A percentile compares a stretch with the other conserved stretches of the same genome.
These are phyloP conservation scores for Acanthaster planci DNA, from an alignment of 35 echinoderm and acorn worm genomes.

Conservation along the genomic window DNA sequence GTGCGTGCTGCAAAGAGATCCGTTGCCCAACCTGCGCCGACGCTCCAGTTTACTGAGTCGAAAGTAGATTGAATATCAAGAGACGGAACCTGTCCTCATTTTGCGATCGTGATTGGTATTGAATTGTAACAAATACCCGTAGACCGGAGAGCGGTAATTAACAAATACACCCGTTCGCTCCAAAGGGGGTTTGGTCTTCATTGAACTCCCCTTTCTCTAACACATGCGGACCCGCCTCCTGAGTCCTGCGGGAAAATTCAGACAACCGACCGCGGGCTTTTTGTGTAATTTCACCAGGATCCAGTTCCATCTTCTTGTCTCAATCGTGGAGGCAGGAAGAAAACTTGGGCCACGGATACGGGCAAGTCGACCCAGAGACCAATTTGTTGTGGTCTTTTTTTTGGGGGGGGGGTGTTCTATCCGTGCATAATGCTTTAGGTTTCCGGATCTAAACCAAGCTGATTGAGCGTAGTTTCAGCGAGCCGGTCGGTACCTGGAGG, in stretches of 20 bases:
- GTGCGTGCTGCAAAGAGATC: too few species aligned
- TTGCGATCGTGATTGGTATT: neutral
- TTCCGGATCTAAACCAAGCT: too few species aligned
- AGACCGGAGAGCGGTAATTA: slow-evolving; percentile 10
- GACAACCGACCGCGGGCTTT: neutral
- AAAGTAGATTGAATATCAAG: slow-evolving; percentile 12
- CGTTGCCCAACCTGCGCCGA: too few species aligned
- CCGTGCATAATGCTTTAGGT: too few species aligned
- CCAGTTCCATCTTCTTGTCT: slow-evolving; percentile 16
- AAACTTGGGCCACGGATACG: slow-evolving; percentile 4
- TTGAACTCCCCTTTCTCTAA: too few species aligned
- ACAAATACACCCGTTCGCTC: neutral
- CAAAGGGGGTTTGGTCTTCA: too few species aligned
- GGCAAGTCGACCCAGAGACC: neutral
- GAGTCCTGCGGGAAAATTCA: neutral
- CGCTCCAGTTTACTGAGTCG: neutral
- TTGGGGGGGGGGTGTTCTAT: too few species aligned
- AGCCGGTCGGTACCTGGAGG: too few species aligned
- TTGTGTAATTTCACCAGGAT: slow-evolving; percentile 1
- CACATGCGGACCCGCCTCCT: too few species aligned
- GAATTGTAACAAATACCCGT: slow-evolving; percentile 29
- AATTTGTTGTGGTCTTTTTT: too few species aligned
- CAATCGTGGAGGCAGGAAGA: slow-evolving; percentile 17
- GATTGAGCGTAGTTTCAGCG: too few species aligned
- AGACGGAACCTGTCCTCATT: neutral